Percentiles rank a stretch among this genome's conserved stretches.
Conservation (phyloP, 2,113 vertebrate species). For the Okapia johnstoni region DNA sequence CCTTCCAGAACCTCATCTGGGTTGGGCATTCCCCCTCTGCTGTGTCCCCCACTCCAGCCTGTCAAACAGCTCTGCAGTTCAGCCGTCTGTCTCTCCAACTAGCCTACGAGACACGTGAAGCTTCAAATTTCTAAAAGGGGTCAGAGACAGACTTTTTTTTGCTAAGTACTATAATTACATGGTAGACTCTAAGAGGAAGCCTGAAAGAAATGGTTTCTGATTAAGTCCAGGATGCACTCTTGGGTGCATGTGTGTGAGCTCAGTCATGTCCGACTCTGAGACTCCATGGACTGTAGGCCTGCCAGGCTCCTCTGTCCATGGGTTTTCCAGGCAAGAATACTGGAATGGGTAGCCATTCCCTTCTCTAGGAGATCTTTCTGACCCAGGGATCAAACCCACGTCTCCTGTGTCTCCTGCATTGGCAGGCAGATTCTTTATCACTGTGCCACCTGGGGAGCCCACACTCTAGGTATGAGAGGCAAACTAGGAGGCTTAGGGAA, state of each 20-base stretch:
- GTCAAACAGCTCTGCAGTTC: background rate
- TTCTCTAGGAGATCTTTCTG: background rate
- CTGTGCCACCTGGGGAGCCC: background rate
- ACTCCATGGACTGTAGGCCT: background rate
- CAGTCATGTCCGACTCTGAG: background rate
- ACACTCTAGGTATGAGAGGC: background rate
- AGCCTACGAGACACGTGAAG: fast-evolving
- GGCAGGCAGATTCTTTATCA: background rate
- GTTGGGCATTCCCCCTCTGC: background rate
- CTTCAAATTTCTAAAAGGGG: background rate
- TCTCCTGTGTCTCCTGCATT: background rate
- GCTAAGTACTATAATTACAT: background rate
- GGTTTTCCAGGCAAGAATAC: background rate
- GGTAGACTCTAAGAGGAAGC: background rate
- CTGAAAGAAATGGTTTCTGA: background rate
- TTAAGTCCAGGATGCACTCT: background rate
- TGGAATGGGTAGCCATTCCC: background rate
- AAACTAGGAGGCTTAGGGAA: background rate
- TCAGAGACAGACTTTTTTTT: background rate
- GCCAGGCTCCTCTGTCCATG: background rate
- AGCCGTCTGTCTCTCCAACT: background rate
- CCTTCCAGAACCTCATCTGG: background rate
- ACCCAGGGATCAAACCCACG: background rate
- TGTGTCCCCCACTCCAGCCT: background rate
- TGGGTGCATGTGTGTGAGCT: background rate